Conservation (phyloP, 2,113 vertebrate genomes). For the Arenaria interpres region DNA sequence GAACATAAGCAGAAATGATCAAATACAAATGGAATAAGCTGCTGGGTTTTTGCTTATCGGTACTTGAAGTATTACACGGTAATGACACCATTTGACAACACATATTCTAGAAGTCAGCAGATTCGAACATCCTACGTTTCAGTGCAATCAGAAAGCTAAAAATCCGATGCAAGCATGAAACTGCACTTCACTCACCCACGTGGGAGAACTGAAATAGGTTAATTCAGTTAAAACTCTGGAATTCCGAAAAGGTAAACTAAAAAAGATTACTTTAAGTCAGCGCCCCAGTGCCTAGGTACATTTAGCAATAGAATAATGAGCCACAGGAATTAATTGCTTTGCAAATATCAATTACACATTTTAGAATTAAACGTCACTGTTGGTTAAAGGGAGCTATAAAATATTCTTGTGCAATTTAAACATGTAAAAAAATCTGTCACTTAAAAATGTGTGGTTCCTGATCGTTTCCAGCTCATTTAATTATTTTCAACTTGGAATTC, state of each 20-base stretch:
- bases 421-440: conserved; percentile 85
- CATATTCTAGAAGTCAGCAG: conserved; percentile 34
- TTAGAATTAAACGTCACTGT: conserved; percentile 71
- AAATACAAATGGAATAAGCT: conserved; percentile 63
- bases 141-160: conserved; percentile 60
- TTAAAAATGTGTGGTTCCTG: conserved; percentile 83
- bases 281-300: conserved; percentile 6
- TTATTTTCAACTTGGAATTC: conserved; percentile 87
- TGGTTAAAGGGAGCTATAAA: conserved; percentile 77
- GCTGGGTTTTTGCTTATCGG: conserved; percentile 27
- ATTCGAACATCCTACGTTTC: background rate
- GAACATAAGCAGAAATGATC: conserved; percentile 72
- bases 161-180: background rate
- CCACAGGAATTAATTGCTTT: conserved; percentile 70
- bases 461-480: conserved; percentile 88
- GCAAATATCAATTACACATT: conserved; percentile 74
- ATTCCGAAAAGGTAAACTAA: conserved; percentile 32
- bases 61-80: conserved; percentile 17
- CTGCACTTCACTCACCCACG: conserved; percentile 11
- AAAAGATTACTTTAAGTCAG: background rate
- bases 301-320: conserved; percentile 53
- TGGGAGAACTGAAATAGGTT: background rate
- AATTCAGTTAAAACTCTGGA: conserved; percentile 22
- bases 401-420: conserved; percentile 86
- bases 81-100: conserved; percentile 59